phyloP scores from a whole-genome alignment of 2,888 invertebrate genomes.

The Chironomus riparius region DNA sequence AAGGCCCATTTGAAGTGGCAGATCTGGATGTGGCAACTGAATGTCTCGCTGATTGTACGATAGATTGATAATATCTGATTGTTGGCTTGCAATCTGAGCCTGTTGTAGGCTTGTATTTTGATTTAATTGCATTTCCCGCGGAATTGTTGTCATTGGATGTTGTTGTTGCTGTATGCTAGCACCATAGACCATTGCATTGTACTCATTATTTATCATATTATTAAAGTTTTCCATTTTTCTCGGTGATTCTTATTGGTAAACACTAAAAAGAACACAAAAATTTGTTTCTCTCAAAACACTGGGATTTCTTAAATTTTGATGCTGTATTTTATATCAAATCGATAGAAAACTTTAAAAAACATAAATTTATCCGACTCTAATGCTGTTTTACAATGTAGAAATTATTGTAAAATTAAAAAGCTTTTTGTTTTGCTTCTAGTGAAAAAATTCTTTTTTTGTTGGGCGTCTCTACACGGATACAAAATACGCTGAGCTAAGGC shows the following conservation, averaged over 20 bases:
- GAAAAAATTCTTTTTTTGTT: neutral
- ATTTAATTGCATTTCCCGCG: conserved; percentile 18
- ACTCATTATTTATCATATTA: conserved; percentile 21
- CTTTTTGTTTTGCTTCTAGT: neutral
- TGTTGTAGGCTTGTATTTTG: conserved; percentile 7
- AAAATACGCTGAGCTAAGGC: too few species aligned
- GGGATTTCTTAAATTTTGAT: neutral
- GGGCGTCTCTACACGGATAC: neutral
- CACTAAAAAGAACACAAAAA: conserved; percentile 15
- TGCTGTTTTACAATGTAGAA: neutral
- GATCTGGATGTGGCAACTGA: conserved; percentile 11
- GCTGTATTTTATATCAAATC: neutral
- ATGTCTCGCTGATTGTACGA: conserved; percentile 17
- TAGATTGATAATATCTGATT: conserved; percentile 20
- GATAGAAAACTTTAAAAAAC: neutral
- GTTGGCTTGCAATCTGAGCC: neutral
- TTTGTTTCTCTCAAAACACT: conserved; percentile 1
- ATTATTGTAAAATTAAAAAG: neutral
- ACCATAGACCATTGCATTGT: conserved; percentile 22
- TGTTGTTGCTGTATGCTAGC: conserved; percentile 8
- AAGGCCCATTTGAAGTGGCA: conserved; percentile 21
- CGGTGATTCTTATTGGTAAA: neutral
- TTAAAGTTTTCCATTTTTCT: conserved; percentile 22
- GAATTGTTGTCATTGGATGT: conserved; percentile 20
- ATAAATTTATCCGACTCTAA: neutral